These are phyloP conservation scores for Laupala kohalensis DNA, from an alignment of 1,140 invertebrate genomes.

Conservation along the genomic window DNA sequence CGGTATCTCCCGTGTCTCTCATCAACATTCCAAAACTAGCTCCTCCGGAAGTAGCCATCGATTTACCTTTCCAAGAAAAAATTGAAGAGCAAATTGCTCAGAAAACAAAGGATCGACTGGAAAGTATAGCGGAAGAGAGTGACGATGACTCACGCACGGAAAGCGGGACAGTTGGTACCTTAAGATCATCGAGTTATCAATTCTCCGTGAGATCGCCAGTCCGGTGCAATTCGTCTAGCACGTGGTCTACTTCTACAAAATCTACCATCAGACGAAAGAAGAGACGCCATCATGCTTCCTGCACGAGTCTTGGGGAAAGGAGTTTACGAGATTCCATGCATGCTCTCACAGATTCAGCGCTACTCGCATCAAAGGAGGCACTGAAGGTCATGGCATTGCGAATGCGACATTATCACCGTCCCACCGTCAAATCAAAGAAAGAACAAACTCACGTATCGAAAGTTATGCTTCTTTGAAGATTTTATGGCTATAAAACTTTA, in stretches of 20 bases:
- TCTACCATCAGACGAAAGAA: too few species aligned
- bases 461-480: too few species aligned
- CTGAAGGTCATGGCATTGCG: too few species aligned
- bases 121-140: too few species aligned
- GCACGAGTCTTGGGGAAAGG: background rate
- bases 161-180: too few species aligned
- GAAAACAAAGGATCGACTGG: background rate
- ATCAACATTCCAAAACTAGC: background rate
- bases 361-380: background rate
- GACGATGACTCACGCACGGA: too few species aligned
- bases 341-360: background rate
- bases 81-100: background rate
- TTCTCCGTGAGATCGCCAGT: background rate
- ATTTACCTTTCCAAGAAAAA: background rate
- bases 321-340: background rate
- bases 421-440: too few species aligned
- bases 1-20: background rate
- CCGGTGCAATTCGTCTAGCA: background rate
- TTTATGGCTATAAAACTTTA: too few species aligned
- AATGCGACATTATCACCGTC: too few species aligned
- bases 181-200: background rate
- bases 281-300: background rate
- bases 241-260: background rate
- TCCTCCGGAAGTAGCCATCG: background rate
- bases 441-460: too few species aligned